Conservation (phyloP, 2,797 vertebrate species). For the Spea hammondii region DNA sequence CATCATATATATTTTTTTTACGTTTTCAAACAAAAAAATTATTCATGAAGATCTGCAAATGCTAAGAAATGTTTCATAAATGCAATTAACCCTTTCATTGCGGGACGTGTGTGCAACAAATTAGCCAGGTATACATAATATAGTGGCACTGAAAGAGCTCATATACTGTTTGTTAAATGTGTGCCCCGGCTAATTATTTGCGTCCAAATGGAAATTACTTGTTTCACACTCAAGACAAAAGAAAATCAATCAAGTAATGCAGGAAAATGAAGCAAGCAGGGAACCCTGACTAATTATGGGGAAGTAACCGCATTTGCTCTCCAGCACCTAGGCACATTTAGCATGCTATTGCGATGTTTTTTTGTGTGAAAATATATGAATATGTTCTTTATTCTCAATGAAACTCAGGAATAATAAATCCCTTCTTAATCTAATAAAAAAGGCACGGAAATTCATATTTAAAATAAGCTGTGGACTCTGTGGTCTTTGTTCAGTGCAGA, state of each 20-base stretch:
- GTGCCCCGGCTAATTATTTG: conserved; percentile 34
- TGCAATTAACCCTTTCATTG: background rate
- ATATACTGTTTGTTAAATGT: conserved; percentile 41
- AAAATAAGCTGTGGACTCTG: conserved; percentile 64
- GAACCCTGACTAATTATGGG: conserved; percentile 35
- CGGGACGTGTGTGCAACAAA: background rate
- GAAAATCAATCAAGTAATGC: conserved; percentile 42
- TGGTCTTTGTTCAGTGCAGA: conserved; percentile 75
- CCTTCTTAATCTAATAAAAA: conserved; percentile 45
- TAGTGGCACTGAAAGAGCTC: background rate
- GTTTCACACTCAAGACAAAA: conserved; percentile 33
- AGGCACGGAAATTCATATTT: conserved; percentile 61
- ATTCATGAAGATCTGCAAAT: background rate
- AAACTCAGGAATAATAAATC: background rate
- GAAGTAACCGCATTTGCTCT: conserved; percentile 38
- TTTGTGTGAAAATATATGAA: background rate
- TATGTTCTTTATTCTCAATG: conserved; percentile 2
- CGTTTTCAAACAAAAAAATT: background rate
- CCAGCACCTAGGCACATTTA: background rate
- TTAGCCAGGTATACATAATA: background rate
- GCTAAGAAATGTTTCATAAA: too few species aligned
- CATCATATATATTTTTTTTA: background rate
- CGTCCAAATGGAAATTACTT: conserved; percentile 34
- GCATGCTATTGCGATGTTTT: background rate
- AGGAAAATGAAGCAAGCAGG: conserved; percentile 27